A percentile compares a stretch with the other conserved stretches of the same genome.
Evolutionary conservation across 2,113 vertebrate genomes (phyloP).

Genomic region (Oncorhynchus mykiss): DNA sequence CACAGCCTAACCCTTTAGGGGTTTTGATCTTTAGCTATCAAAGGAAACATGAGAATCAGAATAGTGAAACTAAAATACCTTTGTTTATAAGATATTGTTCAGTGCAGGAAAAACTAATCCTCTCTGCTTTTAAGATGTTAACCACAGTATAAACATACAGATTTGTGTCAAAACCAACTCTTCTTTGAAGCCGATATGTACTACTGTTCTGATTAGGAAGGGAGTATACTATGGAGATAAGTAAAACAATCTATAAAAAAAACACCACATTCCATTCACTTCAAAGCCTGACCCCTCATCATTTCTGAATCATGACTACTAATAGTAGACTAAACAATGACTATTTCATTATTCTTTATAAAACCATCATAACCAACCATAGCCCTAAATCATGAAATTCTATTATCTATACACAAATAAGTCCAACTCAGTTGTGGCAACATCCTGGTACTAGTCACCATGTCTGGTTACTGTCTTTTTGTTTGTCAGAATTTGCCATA

Average conservation of each 20-base stretch:
- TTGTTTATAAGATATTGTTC: background rate
- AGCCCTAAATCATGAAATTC: background rate
- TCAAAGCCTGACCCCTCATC: no score
- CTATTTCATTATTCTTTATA: no score
- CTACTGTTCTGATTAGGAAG: background rate
- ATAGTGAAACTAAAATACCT: background rate
- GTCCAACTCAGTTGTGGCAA: conserved; percentile 14
- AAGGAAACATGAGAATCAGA: background rate
- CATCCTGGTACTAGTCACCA: conserved; percentile 13
- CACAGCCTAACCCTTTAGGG: background rate
- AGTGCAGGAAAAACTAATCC: background rate
- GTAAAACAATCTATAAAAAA: no score
- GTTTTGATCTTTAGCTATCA: background rate
- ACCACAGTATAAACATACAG: background rate
- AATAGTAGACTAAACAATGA: no score
- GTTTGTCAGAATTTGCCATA: conserved; percentile 34
- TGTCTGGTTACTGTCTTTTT: conserved; percentile 33
- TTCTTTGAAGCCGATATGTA: background rate
- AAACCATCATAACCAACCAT: conserved; percentile 4
- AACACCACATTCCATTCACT: no score
- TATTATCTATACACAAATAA: background rate
- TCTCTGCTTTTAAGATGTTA: background rate
- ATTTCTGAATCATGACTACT: no score
- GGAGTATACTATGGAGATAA: background rate
- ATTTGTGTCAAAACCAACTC: background rate